Conservation (phyloP, 2,113 vertebrate species). For the Centropristis striata region DNA sequence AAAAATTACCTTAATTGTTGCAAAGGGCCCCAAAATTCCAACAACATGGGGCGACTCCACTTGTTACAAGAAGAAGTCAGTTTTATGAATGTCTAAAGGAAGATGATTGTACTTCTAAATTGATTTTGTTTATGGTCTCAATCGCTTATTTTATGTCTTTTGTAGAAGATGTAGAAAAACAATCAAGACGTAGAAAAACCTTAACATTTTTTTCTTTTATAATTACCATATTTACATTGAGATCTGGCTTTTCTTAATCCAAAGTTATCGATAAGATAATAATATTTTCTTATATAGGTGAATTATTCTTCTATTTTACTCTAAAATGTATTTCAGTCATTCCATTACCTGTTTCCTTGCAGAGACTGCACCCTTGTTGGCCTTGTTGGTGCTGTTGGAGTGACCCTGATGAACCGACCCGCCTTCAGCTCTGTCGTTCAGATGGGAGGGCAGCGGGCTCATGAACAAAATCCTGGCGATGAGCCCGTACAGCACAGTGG, state of each 20-base stretch:
- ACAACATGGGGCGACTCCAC: too few species aligned
- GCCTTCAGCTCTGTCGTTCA: conserved; percentile 68
- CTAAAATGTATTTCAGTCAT: background rate
- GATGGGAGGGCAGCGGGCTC: conserved; percentile 80
- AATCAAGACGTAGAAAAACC: too few species aligned
- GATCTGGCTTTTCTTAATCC: background rate
- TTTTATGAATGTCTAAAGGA: too few species aligned
- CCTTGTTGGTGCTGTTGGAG: conserved; percentile 67
- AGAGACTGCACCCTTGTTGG: conserved; percentile 78
- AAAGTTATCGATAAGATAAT: background rate
- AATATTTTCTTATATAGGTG: background rate
- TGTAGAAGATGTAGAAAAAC: too few species aligned
- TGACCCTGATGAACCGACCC: conserved; percentile 80
- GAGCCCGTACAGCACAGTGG: conserved; percentile 87
- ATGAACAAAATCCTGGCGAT: conserved; percentile 88
- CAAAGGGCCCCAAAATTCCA: too few species aligned
- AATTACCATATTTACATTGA: background rate
- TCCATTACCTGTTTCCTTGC: conserved; percentile 88
- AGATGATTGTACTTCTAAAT: too few species aligned
- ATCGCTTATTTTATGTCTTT: too few species aligned
- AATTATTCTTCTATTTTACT: background rate
- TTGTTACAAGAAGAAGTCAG: too few species aligned
- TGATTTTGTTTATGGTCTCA: too few species aligned
- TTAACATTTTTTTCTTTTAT: too few species aligned
- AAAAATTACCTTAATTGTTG: too few species aligned